Evolutionary conservation across 2,888 invertebrate genomes (phyloP), one percentile per base, ranked within the genome.

Genomic region (Drosophila gaucha): DNA sequence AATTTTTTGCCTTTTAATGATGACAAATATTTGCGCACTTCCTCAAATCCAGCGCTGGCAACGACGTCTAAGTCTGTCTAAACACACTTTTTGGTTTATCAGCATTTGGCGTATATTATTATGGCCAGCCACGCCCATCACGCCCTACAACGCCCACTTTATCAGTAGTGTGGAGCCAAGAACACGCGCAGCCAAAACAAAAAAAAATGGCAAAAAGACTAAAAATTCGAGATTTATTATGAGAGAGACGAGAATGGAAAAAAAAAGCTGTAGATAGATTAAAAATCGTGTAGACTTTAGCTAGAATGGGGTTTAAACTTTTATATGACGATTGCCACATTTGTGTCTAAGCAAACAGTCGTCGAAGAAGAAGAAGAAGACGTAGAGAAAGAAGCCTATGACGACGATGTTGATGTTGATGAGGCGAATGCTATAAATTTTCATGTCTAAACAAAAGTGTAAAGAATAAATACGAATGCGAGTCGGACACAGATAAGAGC

Each of bases 361-460:
- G 8, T 16, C 9, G 31, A 20, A 35, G 54, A n/a, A 12, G 16
- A 6, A 6, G 8, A 31, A 36, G 50, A 50, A 26, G 6, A 3
- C 16, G 18, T 1, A 28, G 26, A 16, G 10, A 16, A 10, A 1
- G 43, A 28, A 0, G 24, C 9, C 12, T 14, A 24, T 12, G 28
- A 28, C 30, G 54, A 43, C 28, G 59, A 44, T 20, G 46, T 38
- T 43, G 56, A 50, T 41, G 50, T 55, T 43, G 62, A 58, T 43
- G 58, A 54, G 35, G 33, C 52, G 56, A 66, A 51, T 22, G 73
- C 24, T 36, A 85, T 85, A 86, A 88, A 86, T 86, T 46, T 46
- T 88, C 70, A 86, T 76, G 79, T 88, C 86, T 82, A 86, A 86
- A 86, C 78, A 86, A 88, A 82, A 86, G 86, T 86, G 88, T 86